Conservation (phyloP, 2,113 vertebrate species). For the Donacobius atricapilla region DNA sequence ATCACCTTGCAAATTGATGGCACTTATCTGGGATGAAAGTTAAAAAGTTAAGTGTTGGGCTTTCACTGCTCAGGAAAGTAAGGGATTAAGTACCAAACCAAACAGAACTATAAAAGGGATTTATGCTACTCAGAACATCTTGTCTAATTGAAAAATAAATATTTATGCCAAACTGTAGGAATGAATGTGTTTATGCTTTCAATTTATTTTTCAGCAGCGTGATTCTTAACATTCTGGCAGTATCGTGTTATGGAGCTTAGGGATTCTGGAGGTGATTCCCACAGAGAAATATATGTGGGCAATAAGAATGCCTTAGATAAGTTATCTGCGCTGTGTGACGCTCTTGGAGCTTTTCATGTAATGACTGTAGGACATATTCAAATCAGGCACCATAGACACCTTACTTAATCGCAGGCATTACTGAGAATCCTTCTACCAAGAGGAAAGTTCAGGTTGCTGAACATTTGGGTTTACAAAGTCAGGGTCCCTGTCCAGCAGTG, state of each 20-base stretch:
- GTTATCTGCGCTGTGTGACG: not conserved
- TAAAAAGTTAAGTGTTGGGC: constrained; percentile 60
- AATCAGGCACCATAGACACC: not conserved
- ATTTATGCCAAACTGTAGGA: not conserved
- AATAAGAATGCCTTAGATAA: not conserved
- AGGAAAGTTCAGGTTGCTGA: not conserved
- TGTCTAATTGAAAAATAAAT: constrained; percentile 35
- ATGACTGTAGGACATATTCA: not conserved
- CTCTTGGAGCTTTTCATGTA: not conserved
- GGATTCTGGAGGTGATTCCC: not conserved
- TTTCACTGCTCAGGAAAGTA: not conserved
- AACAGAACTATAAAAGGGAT: constrained; percentile 48
- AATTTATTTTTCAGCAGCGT: constrained; percentile 8
- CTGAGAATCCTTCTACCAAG: not conserved
- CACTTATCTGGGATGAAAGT: constrained; percentile 47
- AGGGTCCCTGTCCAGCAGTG: not conserved
- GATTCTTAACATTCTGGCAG: not conserved
- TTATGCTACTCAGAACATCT: constrained; percentile 44
- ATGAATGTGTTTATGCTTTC: not conserved
- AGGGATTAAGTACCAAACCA: constrained; percentile 49
- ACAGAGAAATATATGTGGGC: not conserved
- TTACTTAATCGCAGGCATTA: not conserved
- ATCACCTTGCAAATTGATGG: constrained; percentile 62
- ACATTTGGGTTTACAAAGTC: not conserved
- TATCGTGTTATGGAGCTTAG: not conserved